Percentiles rank a stretch among this genome's conserved stretches.
Evolutionary conservation across 2,888 invertebrate species (phyloP).

Genomic region (Penaeus monodon): DNA sequence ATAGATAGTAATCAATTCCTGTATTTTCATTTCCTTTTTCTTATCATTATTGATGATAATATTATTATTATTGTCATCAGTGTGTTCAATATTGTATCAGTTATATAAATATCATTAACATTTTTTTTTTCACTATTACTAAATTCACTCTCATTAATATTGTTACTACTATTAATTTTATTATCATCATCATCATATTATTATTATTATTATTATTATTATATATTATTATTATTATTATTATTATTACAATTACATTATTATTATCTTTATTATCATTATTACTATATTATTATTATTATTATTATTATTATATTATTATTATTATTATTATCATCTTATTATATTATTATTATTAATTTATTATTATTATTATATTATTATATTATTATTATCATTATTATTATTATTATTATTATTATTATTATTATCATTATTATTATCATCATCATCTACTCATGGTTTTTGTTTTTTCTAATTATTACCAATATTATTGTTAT

Average conservation of each 20-base stretch:
- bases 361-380: slow-evolving; percentile 8
- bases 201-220: slow-evolving; percentile 2
- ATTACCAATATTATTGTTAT: neutral
- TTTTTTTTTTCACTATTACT: neutral
- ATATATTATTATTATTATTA: neutral
- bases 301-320: neutral
- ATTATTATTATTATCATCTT: neutral
- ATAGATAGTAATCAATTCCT: too few species aligned
- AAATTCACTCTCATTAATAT: neutral
- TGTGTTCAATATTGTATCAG: neutral
- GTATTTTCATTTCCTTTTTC: too few species aligned
- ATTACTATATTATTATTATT: neutral
- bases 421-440: neutral
- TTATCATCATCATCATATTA: slow-evolving; percentile 13
- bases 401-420: slow-evolving; percentile 10
- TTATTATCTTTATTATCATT: neutral
- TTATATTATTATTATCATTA: neutral
- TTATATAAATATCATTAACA: too few species aligned
- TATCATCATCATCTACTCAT: neutral
- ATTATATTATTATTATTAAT: neutral
- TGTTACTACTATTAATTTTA: neutral
- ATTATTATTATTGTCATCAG: neutral
- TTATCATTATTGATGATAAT: neutral
- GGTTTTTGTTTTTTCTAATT: too few species aligned
- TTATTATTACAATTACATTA: neutral